phyloP scores from a whole-genome alignment of 2,797 vertebrate species.

The Molossus molossus region DNA sequence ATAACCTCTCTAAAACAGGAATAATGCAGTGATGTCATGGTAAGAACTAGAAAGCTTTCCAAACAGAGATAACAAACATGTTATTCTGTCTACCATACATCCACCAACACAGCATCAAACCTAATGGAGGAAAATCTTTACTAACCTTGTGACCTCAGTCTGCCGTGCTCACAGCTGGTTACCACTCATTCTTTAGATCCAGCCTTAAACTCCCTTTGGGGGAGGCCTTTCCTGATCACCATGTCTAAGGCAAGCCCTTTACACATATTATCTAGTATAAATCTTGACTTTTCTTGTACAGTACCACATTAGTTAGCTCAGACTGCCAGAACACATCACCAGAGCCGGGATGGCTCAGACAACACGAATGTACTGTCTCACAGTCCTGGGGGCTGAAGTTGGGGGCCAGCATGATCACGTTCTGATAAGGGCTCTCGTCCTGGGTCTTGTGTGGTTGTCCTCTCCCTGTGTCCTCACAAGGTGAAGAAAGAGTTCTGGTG shows the following conservation, averaged over 20 bases:
- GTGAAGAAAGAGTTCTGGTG: background rate
- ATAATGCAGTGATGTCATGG: slow-evolving; percentile 64
- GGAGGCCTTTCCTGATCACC: background rate
- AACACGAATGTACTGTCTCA: background rate
- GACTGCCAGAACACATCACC: background rate
- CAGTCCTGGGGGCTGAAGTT: background rate
- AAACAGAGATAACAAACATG: slow-evolving; percentile 68
- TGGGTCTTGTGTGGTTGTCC: background rate
- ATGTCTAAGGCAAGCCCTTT: background rate
- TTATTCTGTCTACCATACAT: background rate
- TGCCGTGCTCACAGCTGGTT: background rate
- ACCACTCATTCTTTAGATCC: background rate
- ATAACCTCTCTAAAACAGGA: slow-evolving; percentile 73
- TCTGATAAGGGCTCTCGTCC: background rate
- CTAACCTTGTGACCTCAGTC: background rate
- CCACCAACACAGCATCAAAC: background rate
- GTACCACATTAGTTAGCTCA: background rate
- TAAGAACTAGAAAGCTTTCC: slow-evolving; percentile 59
- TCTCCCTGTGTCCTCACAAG: background rate
- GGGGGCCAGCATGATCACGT: background rate
- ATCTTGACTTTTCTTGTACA: background rate
- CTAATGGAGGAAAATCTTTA: slow-evolving; percentile 46
- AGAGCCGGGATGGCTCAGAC: background rate
- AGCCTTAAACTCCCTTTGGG: background rate
- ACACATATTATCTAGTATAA: background rate